These are phyloP conservation scores for Conus canariensis DNA, from an alignment of 2,888 invertebrate genomes.

Conservation along the genomic window DNA sequence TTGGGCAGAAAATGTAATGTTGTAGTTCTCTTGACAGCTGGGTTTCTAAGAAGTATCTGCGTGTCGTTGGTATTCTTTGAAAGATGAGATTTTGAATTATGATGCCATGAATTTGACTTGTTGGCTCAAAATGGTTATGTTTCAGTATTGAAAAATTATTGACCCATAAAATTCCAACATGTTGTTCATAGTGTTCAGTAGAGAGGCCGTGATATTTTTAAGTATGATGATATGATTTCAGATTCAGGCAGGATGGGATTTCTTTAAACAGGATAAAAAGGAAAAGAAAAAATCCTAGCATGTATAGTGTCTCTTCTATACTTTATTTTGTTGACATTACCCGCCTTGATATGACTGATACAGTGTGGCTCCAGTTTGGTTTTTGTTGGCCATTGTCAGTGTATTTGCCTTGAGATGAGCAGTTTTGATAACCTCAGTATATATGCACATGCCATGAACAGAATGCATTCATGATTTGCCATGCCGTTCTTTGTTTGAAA, in stretches of 20 bases:
- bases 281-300: neutral
- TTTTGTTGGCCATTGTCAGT: neutral
- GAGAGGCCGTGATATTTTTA: neutral
- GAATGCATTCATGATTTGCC: neutral
- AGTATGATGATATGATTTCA: slow-evolving; percentile 15
- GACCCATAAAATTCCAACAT: neutral
- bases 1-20: neutral
- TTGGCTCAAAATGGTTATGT: no score
- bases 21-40: no score
- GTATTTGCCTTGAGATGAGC: neutral
- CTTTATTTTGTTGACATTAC: neutral
- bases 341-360: neutral
- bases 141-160: no score
- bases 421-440: neutral
- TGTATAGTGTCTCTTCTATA: neutral
- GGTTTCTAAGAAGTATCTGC: no score
- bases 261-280: neutral
- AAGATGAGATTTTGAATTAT: no score
- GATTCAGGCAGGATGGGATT: neutral
- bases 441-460: neutral
- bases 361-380: neutral
- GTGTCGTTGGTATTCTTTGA: no score
- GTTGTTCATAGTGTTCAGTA: neutral
- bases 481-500: neutral
- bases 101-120: no score